These are phyloP conservation scores for Bubalus kerabau DNA, from an alignment of 2,113 vertebrate genomes.

Conservation along the genomic window DNA sequence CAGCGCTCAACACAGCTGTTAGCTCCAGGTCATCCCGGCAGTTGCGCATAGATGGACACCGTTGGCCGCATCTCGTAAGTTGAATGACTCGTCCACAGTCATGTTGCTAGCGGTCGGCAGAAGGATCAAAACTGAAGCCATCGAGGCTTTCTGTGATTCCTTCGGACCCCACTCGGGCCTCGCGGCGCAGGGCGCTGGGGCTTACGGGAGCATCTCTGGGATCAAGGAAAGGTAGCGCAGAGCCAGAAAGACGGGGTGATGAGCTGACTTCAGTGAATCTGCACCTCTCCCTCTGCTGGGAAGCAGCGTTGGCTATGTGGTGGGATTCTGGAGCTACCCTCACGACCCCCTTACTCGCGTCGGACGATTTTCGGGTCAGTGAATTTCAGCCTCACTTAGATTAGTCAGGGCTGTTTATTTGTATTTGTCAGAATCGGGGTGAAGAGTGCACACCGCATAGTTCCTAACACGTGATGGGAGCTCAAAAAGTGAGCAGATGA, in stretches of 20 bases:
- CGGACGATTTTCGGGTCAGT: background rate
- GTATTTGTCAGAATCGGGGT: background rate
- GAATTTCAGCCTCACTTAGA: background rate
- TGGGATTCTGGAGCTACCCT: background rate
- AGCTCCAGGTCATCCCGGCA: accelerated
- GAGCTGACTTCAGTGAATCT: accelerated
- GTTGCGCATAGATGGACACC: accelerated
- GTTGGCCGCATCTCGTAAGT: background rate
- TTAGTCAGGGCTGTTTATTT: background rate
- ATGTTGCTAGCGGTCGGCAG: accelerated
- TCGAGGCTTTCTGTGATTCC: background rate
- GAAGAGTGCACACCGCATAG: background rate
- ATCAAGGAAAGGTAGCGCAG: background rate
- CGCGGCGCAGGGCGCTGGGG: too few relatives aligned
- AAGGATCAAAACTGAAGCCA: background rate
- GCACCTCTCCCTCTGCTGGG: background rate
- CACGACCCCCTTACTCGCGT: too few relatives aligned
- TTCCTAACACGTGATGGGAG: background rate
- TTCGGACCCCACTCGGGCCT: background rate
- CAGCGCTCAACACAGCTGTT: accelerated
- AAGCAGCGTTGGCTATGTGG: background rate
- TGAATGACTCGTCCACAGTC: background rate
- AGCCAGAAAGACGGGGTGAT: accelerated
- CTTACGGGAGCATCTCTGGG: accelerated
- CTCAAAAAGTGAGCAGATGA: background rate